Conservation (phyloP, 1,140 invertebrate genomes). For the Brachionus angularis region DNA sequence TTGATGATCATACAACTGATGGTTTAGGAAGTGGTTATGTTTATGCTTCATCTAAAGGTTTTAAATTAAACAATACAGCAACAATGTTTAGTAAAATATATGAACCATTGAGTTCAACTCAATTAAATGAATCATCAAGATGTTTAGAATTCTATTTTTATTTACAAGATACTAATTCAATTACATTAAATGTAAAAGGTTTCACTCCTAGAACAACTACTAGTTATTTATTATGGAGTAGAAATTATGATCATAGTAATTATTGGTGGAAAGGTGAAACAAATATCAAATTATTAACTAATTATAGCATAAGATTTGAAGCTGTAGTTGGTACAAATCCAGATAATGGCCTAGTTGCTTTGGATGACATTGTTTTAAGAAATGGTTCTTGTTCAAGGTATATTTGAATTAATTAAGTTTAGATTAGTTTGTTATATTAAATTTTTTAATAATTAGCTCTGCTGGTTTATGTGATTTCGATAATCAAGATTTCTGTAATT, state of each 20-base stretch:
- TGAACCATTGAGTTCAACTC: background rate
- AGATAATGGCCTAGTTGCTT: conserved; percentile 31
- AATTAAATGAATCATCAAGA: background rate
- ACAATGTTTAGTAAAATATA: background rate
- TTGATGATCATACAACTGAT: conserved; percentile 41
- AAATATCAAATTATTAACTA: background rate
- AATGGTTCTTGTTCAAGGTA: background rate
- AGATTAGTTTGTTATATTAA: too few species aligned
- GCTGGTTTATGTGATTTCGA: conserved; percentile 24
- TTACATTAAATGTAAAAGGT: conserved; percentile 27
- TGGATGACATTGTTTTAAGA: conserved; percentile 35
- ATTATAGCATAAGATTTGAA: conserved; percentile 36
- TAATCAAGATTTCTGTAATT: conserved; percentile 39
- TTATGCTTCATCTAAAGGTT: background rate
- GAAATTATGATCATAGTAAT: conserved; percentile 25
- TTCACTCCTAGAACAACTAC: background rate
- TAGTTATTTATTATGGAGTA: background rate
- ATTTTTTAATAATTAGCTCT: too few species aligned
- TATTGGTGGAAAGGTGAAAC: conserved; percentile 41
- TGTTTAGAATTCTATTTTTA: conserved; percentile 43
- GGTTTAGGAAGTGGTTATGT: conserved; percentile 10
- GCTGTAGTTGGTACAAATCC: conserved; percentile 1
- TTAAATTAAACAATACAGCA: conserved; percentile 31
- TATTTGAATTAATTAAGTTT: too few species aligned
- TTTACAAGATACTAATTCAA: conserved; percentile 1